Percentiles rank a stretch among this genome's conserved stretches.
Evolutionary conservation across 1,140 invertebrate genomes (phyloP).

Genomic region (Chironomus striatipennis): DNA sequence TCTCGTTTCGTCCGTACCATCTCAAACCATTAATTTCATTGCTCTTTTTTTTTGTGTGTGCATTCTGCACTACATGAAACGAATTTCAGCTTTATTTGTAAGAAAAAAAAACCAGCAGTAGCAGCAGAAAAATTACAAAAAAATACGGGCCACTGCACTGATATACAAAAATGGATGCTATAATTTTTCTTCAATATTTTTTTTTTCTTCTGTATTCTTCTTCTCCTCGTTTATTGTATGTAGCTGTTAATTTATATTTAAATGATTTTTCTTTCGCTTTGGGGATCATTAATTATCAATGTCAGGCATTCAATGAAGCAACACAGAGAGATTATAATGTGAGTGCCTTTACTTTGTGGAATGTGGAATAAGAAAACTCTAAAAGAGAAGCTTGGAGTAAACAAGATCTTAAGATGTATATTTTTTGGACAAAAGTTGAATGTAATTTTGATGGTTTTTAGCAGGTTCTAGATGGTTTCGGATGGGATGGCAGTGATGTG

Average conservation of each 20-base stretch:
- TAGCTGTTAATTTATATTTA: constrained; percentile 15
- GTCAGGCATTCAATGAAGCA: constrained; percentile 1
- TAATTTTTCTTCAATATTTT: background rate
- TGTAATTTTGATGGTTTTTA: too few species aligned
- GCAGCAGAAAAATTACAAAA: background rate
- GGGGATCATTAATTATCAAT: constrained; percentile 9
- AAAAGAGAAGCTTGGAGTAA: too few species aligned
- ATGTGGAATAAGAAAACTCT: background rate
- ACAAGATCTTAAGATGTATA: too few species aligned
- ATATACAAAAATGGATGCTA: background rate
- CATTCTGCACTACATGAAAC: background rate
- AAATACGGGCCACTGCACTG: background rate
- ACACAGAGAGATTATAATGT: background rate
- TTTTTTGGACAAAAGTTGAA: too few species aligned
- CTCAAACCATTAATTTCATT: constrained; percentile 13
- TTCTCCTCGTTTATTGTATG: background rate
- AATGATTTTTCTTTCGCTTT: constrained; percentile 14
- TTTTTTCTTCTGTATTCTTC: background rate
- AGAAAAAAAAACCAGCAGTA: too few species aligned
- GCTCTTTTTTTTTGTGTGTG: background rate
- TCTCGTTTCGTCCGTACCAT: background rate
- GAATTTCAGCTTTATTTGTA: too few species aligned
- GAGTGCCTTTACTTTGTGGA: background rate
- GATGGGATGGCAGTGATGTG: too few species aligned
- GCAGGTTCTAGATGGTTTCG: too few species aligned